Conservation (phyloP, 2,113 vertebrate genomes). For the Callocephalon fimbriatum region DNA sequence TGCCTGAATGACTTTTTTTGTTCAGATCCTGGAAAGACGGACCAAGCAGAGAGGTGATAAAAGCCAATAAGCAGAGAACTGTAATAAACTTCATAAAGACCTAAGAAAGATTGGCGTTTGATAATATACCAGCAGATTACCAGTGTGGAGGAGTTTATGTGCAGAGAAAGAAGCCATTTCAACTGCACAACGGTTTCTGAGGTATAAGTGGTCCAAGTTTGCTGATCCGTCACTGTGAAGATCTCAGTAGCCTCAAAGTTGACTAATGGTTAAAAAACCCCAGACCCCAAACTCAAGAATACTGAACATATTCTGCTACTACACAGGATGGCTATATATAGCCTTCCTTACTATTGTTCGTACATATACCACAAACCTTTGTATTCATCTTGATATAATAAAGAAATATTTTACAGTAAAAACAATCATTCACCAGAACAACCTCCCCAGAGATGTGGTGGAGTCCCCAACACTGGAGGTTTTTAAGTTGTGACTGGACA, state of each 20-base stretch:
- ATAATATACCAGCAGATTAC: not conserved
- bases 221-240: not conserved
- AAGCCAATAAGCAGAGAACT: not conserved
- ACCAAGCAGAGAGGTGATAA: not conserved
- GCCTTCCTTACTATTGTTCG: not conserved
- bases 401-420: not conserved
- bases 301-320: not conserved
- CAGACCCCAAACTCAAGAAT: not conserved
- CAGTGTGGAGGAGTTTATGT: not conserved
- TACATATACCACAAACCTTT: not conserved
- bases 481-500: not conserved
- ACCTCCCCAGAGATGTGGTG: not conserved
- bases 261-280: not conserved
- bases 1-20: not conserved
- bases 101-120: not conserved
- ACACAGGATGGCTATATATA: rapidly evolving
- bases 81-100: not conserved
- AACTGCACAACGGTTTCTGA: not conserved
- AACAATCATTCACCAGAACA: not conserved
- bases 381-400: not conserved
- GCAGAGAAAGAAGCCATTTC: not conserved
- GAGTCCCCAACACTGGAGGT: not conserved
- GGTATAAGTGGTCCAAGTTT: not conserved
- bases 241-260: not conserved
- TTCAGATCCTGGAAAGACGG: not conserved